Evolutionary conservation across 2,888 invertebrate genomes (phyloP).

Genomic region (Macrostomum cliftonense): DNA sequence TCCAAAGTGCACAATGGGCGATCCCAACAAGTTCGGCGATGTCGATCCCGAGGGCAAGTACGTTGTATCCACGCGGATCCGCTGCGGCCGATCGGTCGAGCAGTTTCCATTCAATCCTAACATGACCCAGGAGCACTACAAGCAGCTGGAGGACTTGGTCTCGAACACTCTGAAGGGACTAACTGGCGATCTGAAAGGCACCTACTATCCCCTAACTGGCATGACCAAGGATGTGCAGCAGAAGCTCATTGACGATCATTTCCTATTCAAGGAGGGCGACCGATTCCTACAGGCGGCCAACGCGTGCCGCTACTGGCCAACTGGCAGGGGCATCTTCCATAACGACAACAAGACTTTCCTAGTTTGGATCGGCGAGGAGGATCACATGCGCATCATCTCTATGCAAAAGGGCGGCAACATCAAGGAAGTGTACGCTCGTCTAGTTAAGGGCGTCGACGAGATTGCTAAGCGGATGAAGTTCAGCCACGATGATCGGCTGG

Average conservation of each 20-base stretch:
- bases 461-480: constrained; percentile 41
- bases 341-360: constrained; percentile 59
- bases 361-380: constrained; percentile 79
- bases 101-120: constrained; percentile 96
- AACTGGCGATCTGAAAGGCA: constrained; percentile 67
- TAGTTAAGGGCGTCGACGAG: constrained; percentile 16
- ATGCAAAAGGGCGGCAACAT: constrained; percentile 44
- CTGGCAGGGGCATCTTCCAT: constrained; percentile 71
- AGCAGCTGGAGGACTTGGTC: constrained; percentile 75
- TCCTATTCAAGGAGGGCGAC: constrained; percentile 91
- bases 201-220: constrained; percentile 79
- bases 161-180: constrained; percentile 22
- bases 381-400: constrained; percentile 63
- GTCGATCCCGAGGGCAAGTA: constrained; percentile 64
- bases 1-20: constrained; percentile 1
- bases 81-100: constrained; percentile 72
- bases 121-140: constrained; percentile 59
- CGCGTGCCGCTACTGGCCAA: constrained; percentile 79
- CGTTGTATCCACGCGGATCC: constrained; percentile 82
- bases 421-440: constrained; percentile 23
- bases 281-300: constrained; percentile 55
- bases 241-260: constrained; percentile 88
- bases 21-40: constrained; percentile 42
- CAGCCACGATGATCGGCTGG: constrained; percentile 55
- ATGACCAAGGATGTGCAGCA: constrained; percentile 89